phyloP scores from a whole-genome alignment of 2,113 vertebrate genomes.

The Atlantisia rogersi region DNA sequence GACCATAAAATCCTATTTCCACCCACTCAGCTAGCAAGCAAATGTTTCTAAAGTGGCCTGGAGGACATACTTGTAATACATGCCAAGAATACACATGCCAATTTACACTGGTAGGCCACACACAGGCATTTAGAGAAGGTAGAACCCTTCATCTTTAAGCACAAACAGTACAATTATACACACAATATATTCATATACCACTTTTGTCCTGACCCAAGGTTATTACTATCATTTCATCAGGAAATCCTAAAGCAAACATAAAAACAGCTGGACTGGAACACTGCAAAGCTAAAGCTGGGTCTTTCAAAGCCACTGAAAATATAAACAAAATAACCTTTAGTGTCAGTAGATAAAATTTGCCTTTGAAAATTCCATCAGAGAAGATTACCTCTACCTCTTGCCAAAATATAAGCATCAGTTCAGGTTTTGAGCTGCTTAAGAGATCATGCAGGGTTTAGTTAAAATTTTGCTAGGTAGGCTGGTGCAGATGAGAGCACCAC shows the following conservation, averaged over 20 bases:
- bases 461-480: not conserved
- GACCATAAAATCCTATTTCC: not conserved
- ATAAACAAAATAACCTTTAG: not conserved
- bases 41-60: not conserved
- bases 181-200: not conserved
- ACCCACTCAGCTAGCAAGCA: not conserved
- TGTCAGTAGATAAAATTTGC: not conserved
- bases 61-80: not conserved
- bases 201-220: not conserved
- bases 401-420: not conserved
- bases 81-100: not conserved
- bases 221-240: not conserved
- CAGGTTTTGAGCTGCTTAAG: not conserved
- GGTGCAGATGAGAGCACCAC: rapidly evolving
- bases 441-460: not conserved
- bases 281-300: not conserved
- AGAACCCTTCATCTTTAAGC: not conserved
- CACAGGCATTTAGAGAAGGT: not conserved
- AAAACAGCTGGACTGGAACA: not conserved
- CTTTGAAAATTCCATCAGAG: not conserved
- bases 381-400: not conserved
- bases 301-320: not conserved
- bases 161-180: not conserved
- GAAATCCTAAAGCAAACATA: not conserved
- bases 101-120: not conserved